A percentile compares a stretch with the other conserved stretches of the same genome.
These are phyloP conservation scores for Oenanthe oenanthe DNA, from an alignment of 2,113 vertebrate genomes.

Conservation along the genomic window DNA sequence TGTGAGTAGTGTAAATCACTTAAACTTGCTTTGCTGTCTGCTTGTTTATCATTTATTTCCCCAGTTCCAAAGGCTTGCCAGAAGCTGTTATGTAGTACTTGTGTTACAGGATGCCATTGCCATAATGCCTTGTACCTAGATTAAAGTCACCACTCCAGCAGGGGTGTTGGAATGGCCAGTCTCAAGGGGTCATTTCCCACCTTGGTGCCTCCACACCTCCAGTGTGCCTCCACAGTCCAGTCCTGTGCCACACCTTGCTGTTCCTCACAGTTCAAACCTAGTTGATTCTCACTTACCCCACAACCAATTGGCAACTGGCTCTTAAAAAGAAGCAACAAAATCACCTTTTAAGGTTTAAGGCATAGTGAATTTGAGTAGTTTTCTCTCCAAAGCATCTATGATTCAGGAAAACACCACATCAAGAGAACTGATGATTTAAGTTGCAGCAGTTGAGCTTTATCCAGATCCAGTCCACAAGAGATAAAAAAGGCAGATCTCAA, in stretches of 20 bases:
- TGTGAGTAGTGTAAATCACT: neutral
- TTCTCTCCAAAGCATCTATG: neutral
- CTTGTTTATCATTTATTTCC: neutral
- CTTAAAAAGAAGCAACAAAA: neutral
- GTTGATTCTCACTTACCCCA: neutral
- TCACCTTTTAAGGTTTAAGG: neutral
- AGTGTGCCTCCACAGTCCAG: fast-evolving
- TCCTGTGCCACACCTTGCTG: fast-evolving
- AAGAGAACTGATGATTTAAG: neutral
- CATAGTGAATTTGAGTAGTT: neutral
- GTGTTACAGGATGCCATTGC: neutral
- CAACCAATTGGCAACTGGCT: neutral
- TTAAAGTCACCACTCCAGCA: neutral
- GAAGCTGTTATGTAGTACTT: neutral
- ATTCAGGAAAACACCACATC: neutral
- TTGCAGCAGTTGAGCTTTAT: neutral
- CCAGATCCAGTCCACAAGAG: neutral
- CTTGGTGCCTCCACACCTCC: fast-evolving
- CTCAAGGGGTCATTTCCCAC: neutral
- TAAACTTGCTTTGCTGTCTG: neutral
- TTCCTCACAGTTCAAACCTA: neutral
- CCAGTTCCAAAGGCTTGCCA: neutral
- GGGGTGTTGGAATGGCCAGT: fast-evolving
- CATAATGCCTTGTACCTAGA: neutral
- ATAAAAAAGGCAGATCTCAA: neutral